Evolutionary conservation across 2,113 vertebrate species (phyloP), one percentile per base, ranked within the genome.

Genomic region (Dunckerocampus dactyliophorus): DNA sequence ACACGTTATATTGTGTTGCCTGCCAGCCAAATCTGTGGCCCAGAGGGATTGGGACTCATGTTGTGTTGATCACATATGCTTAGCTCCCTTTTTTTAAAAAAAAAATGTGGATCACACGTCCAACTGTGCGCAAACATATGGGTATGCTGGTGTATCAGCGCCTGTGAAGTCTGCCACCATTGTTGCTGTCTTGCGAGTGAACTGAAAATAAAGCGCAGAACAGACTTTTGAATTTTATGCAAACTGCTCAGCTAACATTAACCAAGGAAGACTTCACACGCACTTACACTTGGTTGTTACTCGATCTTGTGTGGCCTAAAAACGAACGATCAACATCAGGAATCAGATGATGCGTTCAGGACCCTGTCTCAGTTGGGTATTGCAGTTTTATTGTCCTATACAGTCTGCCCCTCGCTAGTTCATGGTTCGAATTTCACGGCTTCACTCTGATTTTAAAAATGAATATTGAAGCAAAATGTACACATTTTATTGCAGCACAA

Each of bases 91-190:
- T 28, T 24, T 31, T 53, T 31, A 10, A 28, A 17, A 16, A 10
- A 28, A 17, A 16, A 16, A 53, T 56, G n/a, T 56, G 54, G 54
- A 42, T 56, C 54, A 56, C 54, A 56, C 54, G 6, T 56, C 50
- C n/a, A 54, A 56, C 57, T 59, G 42, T 65, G 47, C 15, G 46
- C 50, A 60, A 51, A 60, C 58, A 71, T 60, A 71, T 56, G 54
- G 54, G 34, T 9, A 13, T 20, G 54, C 19, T 56, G 39, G 19
- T 39, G 54, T 56, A 11, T 53, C 52, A 19, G 31, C n/a, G 34
- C 19, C 16, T 55, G 31, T 39, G 17, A 55, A 55, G 52, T 39
- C 37, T 56, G n/a, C n/a, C 19, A 21, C 42, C 54, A 14, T 56
- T 56, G 10, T 56, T 56, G 39, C 34, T 42, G 54, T 17, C 12